phyloP scores from a whole-genome alignment of 2,113 vertebrate species.

The Montifringilla adamsi region DNA sequence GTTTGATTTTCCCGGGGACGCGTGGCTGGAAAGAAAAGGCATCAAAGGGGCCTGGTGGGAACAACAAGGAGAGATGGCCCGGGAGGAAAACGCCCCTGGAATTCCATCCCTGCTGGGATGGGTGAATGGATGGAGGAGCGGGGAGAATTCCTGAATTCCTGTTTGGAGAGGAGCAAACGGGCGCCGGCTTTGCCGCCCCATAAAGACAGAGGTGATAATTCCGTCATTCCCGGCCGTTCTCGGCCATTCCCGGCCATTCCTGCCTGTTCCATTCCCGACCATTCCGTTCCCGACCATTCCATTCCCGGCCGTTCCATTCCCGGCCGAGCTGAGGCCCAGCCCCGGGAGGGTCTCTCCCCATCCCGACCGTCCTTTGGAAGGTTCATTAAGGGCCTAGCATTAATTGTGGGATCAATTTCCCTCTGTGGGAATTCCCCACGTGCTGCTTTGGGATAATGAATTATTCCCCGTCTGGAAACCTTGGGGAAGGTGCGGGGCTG shows the following conservation, averaged over 20 bases:
- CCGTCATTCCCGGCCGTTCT: background rate
- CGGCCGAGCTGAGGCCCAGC: background rate
- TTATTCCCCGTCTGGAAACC: too few relatives aligned
- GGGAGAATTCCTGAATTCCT: background rate
- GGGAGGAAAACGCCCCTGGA: fast-evolving
- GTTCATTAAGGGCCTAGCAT: background rate
- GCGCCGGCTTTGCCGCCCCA: fast-evolving
- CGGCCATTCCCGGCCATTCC: background rate
- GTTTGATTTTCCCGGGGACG: background rate
- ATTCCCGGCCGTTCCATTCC: background rate
- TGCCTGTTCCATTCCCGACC: too few relatives aligned
- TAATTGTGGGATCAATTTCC: slow-evolving; percentile 40
- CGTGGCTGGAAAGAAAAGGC: background rate
- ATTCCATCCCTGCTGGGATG: background rate
- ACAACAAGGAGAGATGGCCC: fast-evolving
- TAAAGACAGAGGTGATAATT: background rate
- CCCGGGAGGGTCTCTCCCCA: background rate
- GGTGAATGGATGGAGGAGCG: fast-evolving
- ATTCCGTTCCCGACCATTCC: background rate
- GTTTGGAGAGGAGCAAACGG: fast-evolving
- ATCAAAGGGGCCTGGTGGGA: background rate
- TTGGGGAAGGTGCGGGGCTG: too few relatives aligned
- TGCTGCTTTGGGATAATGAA: background rate
- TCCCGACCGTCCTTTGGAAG: background rate
- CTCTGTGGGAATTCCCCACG: background rate